Evolutionary conservation across 2,797 vertebrate genomes (phyloP).

Genomic region (Oreochromis grahami): DNA sequence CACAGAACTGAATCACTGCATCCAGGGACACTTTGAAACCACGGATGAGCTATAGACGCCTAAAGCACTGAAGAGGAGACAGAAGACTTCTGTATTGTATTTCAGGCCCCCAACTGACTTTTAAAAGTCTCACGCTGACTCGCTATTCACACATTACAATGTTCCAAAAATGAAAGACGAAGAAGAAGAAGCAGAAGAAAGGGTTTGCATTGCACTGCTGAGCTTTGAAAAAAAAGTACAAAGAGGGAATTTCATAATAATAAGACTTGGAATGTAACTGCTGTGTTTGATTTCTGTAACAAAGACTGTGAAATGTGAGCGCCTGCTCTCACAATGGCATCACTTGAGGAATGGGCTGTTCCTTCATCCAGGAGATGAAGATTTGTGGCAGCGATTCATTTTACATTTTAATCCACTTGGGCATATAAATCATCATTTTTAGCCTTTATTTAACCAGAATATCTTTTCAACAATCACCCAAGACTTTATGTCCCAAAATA

Average conservation of each 20-base stretch:
- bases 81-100: not conserved
- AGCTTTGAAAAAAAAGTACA: not conserved
- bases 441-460: not conserved
- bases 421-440: not conserved
- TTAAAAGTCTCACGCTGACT: not conserved
- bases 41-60: not conserved
- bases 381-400: not conserved
- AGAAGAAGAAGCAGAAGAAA: not conserved
- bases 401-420: not conserved
- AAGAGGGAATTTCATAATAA: not conserved
- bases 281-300: not conserved
- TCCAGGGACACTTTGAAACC: not conserved
- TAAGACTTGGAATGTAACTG: not conserved
- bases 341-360: not conserved
- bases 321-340: not conserved
- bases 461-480: not conserved
- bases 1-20: constrained; percentile 3
- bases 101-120: not conserved
- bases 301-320: not conserved
- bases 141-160: not conserved
- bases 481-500: not conserved
- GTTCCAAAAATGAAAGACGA: not conserved
- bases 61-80: not conserved
- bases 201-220: not conserved
- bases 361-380: not conserved